These are phyloP conservation scores for Nomia melanderi DNA, from an alignment of 1,140 invertebrate genomes.

Conservation along the genomic window DNA sequence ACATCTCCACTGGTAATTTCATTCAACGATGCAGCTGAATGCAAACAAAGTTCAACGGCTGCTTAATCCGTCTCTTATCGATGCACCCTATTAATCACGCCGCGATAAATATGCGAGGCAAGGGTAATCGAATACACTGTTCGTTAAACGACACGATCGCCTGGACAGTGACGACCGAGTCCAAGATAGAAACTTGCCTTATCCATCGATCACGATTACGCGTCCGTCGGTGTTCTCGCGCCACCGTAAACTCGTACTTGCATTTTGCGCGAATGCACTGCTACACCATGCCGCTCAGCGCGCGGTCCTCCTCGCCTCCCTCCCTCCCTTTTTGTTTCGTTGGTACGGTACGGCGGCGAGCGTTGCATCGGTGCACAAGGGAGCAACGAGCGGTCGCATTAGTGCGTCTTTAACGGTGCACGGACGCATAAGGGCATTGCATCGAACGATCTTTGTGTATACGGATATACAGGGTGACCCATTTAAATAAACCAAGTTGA, in stretches of 20 bases:
- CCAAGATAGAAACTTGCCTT: neutral
- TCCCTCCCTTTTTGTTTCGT: conserved; percentile 53
- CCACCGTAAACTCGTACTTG: conserved; percentile 53
- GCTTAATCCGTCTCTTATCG: too few species aligned
- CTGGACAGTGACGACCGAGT: too few species aligned
- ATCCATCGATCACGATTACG: neutral
- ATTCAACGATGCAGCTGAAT: too few species aligned
- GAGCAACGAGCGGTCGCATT: conserved; percentile 52
- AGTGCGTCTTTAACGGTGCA: conserved; percentile 53
- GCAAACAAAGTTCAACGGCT: too few species aligned
- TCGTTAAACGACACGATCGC: too few species aligned
- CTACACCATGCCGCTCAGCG: conserved; percentile 10
- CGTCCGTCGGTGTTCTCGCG: conserved; percentile 24
- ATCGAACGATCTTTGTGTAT: conserved; percentile 12
- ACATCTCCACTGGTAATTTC: too few species aligned
- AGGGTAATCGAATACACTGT: neutral
- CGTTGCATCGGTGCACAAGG: conserved; percentile 43
- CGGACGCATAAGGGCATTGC: conserved; percentile 59
- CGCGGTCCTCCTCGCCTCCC: conserved; percentile 17
- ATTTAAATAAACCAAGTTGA: too few species aligned
- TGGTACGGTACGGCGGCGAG: conserved; percentile 27
- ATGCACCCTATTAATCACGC: too few species aligned
- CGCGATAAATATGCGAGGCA: too few species aligned
- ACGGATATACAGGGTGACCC: too few species aligned
- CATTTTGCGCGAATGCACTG: conserved; percentile 41